Evolutionary conservation across 2,113 vertebrate species (phyloP), one percentile per base, ranked within the genome.

Genomic region (Crotalus horridus): DNA sequence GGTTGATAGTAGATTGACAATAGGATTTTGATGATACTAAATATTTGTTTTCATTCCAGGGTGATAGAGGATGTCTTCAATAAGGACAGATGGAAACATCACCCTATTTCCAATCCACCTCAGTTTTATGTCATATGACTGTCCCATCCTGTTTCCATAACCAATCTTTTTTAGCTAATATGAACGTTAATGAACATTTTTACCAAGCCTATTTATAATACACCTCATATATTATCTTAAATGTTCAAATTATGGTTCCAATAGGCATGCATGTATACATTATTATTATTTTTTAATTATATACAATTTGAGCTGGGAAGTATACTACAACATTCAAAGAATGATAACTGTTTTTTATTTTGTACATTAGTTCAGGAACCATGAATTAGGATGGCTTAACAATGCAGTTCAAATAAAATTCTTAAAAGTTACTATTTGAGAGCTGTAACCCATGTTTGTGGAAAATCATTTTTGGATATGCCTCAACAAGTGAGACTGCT

Each of bases 401-500:
- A 87, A 87, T 55, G 53, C 3, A 56, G 17, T 33, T 55, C 87
- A 23, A 56, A 56, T 88, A 9, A 88, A 88, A 55, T 88, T n/a
- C 87, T 88, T 54, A 1, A 88, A n/a, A n/a, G 33, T 88, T 55
- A 9, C 13, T 55, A 56, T 54, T 92, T 90, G 87, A 88, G 89
- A 64, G 54, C 0, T 15, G 26, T 24, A 26, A 7, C n/a, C 87
- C 26, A 74, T 21, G 9, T 33, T 89, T 90, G 2, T 0, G 51
- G 10, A 20, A 56, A 10, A 91, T 59, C 89, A 93, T 61, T 92
- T 51, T 9, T 59, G 58, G 0, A 3, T n/a, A 89, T 2, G 90
- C 91, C 43, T 90, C 48, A 92, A 89, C 43, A 56, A 89, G 29
- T 2, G 59, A 93, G 89, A n/a, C 58, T 90, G 24, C 54, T 56